These are phyloP conservation scores for Gasterosteus nipponicus DNA, from an alignment of 2,113 vertebrate species.

Conservation along the genomic window DNA sequence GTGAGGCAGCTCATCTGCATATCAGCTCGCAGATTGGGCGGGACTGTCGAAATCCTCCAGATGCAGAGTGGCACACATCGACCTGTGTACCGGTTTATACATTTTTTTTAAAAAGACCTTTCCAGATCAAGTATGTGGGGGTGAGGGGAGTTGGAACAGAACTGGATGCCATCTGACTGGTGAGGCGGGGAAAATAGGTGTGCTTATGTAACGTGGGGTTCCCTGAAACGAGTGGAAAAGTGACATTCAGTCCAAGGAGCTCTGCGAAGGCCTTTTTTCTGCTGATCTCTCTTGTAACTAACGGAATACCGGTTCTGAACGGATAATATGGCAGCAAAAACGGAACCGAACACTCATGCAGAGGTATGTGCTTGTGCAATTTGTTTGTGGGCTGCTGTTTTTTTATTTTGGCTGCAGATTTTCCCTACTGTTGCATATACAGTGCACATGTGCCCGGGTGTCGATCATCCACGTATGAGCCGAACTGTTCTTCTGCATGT, in stretches of 20 bases:
- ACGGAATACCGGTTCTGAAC: conserved; percentile 36
- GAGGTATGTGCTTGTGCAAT: conserved; percentile 72
- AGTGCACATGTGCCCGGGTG: not conserved
- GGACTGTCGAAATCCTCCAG: conserved; percentile 38
- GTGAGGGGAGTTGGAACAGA: not conserved
- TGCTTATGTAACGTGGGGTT: conserved; percentile 52
- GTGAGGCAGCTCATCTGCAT: conserved; percentile 46
- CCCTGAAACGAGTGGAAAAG: conserved; percentile 38
- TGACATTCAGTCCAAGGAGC: conserved; percentile 34
- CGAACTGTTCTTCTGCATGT: conserved; percentile 22
- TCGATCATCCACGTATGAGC: not conserved
- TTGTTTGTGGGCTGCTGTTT: conserved; percentile 16
- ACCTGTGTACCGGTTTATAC: conserved; percentile 51
- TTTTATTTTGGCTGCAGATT: conserved; percentile 17
- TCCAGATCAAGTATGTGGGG: not conserved
- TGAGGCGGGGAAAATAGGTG: conserved; percentile 40
- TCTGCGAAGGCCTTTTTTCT: conserved; percentile 28
- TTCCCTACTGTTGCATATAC: not conserved
- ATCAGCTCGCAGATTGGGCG: conserved; percentile 44
- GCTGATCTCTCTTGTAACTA: conserved; percentile 28
- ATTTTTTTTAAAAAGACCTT: not conserved
- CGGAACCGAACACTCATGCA: conserved; percentile 64
- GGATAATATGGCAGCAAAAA: conserved; percentile 67
- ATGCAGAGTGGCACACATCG: conserved; percentile 25
- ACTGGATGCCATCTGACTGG: conserved; percentile 30